Percentiles rank a stretch among this genome's conserved stretches.
phyloP scores from a whole-genome alignment of 2,888 invertebrate genomes.

The Itoplectis maculator region DNA sequence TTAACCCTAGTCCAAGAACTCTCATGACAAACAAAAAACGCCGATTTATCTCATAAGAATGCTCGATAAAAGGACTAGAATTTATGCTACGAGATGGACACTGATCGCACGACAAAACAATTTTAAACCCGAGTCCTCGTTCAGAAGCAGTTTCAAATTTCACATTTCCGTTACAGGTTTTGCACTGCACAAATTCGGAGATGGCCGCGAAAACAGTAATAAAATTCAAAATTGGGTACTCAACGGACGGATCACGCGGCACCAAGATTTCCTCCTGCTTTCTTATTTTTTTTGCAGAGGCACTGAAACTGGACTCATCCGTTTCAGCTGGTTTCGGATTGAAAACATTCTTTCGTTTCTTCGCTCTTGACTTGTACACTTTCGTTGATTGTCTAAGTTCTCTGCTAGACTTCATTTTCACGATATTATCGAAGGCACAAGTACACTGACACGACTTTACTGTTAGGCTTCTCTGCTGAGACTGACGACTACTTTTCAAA shows the following conservation, averaged over 20 bases:
- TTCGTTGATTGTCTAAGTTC: conserved; percentile 30
- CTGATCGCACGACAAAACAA: conserved; percentile 71
- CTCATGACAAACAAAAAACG: conserved; percentile 74
- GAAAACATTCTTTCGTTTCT: conserved; percentile 62
- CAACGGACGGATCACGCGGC: conserved; percentile 64
- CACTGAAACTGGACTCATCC: conserved; percentile 71
- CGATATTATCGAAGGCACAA: no score
- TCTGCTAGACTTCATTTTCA: no score
- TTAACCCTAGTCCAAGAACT: conserved; percentile 70
- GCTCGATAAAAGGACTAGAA: conserved; percentile 68
- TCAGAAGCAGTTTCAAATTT: conserved; percentile 69
- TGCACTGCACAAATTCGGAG: conserved; percentile 65
- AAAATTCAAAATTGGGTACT: conserved; percentile 70
- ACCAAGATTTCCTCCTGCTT: conserved; percentile 66
- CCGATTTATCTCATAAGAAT: conserved; percentile 72
- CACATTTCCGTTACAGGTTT: conserved; percentile 65
- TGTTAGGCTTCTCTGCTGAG: no score
- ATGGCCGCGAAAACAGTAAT: conserved; percentile 68
- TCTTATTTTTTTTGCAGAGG: conserved; percentile 69
- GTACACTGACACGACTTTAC: no score
- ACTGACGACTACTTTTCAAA: no score
- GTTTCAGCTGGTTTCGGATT: conserved; percentile 74
- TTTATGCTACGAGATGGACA: conserved; percentile 65
- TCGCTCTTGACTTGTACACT: conserved; percentile 36
- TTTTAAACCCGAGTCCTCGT: conserved; percentile 74